These are phyloP conservation scores for Virgularia gustaviana DNA, from an alignment of 92 coral and sea anemone genomes.

Conservation along the genomic window DNA sequence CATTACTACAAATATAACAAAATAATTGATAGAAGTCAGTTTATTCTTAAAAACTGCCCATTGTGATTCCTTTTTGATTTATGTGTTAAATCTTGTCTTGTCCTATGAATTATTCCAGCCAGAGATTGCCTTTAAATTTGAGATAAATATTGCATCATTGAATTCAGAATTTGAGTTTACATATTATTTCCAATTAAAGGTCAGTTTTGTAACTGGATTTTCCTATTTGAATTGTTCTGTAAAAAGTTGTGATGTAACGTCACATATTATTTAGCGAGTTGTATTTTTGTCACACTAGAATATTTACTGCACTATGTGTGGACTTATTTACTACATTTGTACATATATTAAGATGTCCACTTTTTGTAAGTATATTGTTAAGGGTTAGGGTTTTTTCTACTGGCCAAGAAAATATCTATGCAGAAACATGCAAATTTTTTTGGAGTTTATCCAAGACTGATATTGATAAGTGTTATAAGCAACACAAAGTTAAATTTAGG, in stretches of 20 bases:
- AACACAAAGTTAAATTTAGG: too few relatives aligned
- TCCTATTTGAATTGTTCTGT: too few relatives aligned
- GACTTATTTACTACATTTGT: constrained; percentile 28
- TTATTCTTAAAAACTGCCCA: not conserved
- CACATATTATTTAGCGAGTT: not conserved
- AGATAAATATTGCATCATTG: too few relatives aligned
- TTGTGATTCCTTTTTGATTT: not conserved
- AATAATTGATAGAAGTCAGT: too few relatives aligned
- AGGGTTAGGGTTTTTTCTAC: not conserved
- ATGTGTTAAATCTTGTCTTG: not conserved
- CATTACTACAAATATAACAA: too few relatives aligned
- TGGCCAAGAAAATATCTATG: not conserved
- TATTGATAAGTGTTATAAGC: too few relatives aligned
- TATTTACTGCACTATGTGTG: constrained; percentile 1
- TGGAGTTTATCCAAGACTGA: not conserved
- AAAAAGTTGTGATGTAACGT: constrained; percentile 10
- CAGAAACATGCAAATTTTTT: not conserved
- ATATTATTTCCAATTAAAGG: not conserved
- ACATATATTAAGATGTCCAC: not conserved
- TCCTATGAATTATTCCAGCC: not conserved
- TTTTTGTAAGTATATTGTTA: constrained; percentile 11
- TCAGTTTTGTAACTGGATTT: constrained; percentile 1
- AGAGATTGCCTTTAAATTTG: too few relatives aligned
- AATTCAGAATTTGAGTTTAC: too few relatives aligned
- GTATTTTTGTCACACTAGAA: constrained; percentile 15